Percentiles rank a stretch among this genome's conserved stretches.
phyloP scores from a whole-genome alignment of 2,888 invertebrate species.

The Aleiodes testaceus region DNA sequence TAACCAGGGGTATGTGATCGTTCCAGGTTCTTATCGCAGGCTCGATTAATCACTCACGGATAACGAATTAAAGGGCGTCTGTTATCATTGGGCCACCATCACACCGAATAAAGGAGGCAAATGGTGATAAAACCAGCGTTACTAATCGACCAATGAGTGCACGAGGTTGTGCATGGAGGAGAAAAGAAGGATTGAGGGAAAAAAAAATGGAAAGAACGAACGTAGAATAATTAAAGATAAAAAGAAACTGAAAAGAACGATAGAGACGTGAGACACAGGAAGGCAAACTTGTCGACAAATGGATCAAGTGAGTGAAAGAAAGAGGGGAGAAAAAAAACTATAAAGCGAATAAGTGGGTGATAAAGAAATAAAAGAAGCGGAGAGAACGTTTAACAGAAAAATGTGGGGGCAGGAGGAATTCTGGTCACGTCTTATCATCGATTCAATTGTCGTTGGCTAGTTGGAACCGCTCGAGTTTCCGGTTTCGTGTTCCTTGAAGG shows the following conservation, averaged over 20 bases:
- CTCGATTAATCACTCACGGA: constrained; percentile 54
- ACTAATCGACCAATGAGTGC: constrained; percentile 46
- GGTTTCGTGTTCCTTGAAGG: constrained; percentile 58
- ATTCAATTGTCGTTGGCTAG: constrained; percentile 67
- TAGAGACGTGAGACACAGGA: constrained; percentile 16
- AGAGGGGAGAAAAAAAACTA: constrained; percentile 40
- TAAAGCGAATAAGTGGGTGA: constrained; percentile 30
- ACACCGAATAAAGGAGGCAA: constrained; percentile 49
- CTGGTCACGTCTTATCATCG: constrained; percentile 66
- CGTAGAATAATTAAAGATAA: constrained; percentile 19
- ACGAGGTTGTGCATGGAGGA: constrained; percentile 6
- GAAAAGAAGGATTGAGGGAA: constrained; percentile 41
- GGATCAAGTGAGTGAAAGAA: constrained; percentile 17
- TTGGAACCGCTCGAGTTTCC: constrained; percentile 61
- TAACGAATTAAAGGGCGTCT: constrained; percentile 53
- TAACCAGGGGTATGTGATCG: constrained; percentile 47
- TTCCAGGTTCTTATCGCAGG: constrained; percentile 50
- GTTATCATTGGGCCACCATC: constrained; percentile 48
- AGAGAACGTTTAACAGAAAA: constrained; percentile 55
- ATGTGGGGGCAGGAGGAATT: constrained; percentile 54
- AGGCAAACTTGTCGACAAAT: constrained; percentile 18
- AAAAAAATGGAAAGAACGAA: constrained; percentile 31
- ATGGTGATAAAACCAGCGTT: constrained; percentile 53
- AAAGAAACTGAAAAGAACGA: constrained; percentile 15
- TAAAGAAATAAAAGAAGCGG: constrained; percentile 27